Evolutionary conservation across 2,888 invertebrate species (phyloP), one percentile per base, ranked within the genome.

Genomic region (Drosophila emarginata): DNA sequence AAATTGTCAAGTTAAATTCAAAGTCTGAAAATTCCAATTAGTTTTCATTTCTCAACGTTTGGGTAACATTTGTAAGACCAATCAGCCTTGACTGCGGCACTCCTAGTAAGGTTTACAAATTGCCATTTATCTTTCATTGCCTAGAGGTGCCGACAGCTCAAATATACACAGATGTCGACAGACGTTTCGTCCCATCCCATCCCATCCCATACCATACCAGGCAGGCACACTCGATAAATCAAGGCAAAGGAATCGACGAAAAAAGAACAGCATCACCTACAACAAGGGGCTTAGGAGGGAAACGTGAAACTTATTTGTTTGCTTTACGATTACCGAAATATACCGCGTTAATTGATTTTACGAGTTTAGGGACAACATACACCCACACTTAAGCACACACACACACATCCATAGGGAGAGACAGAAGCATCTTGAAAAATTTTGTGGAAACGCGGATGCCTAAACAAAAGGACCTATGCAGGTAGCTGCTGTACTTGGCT

Each of bases 261-360:
- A 32, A 32, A 32, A 32, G 32, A 66, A 57, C 45, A 69, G 61
- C 53, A 64, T 59, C 15, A 40, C 39, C 52, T 61, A 51, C 45
- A 61, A 32, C 18, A 53, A 52, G 37, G 51, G 15, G 61, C 36
- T 56, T 63, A 9, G 9, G 32, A 53, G 21, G 50, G 54, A 63
- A 59, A 65, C 63, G 63, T 68, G 61, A 59, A 71, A 67, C 68
- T 64, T 69, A 78, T 80, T 80, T 80, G 74, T 83, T 77, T 64
- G 72, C 64, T 69, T 78, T 61, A 67, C 69, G 66, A 65, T 66
- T 74, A 72, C 65, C 67, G 74, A 72, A 79, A 84, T 74, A 84
- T 74, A 65, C 69, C 65, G 65, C 61, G 69, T 67, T 84, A 83
- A 87, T 87, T 76, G 79, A 84, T 72, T 81, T 71, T 70, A 72